These are phyloP conservation scores for Lasiurus cinereus DNA, from an alignment of 2,113 vertebrate species.

Conservation along the genomic window DNA sequence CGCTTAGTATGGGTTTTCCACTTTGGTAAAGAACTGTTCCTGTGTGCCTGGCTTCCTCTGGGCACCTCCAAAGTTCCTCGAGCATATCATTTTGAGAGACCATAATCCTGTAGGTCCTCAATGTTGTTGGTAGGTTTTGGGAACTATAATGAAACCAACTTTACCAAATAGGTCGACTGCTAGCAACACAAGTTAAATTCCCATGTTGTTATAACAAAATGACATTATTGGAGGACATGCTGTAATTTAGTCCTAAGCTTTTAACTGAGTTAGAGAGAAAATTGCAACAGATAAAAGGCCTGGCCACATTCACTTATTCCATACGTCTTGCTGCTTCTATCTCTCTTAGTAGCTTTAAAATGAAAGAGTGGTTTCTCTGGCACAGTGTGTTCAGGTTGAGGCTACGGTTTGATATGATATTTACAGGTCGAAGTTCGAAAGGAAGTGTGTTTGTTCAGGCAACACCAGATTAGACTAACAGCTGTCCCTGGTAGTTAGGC, in stretches of 20 bases:
- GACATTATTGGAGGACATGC: neutral
- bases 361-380: neutral
- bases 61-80: neutral
- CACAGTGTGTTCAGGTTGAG: neutral
- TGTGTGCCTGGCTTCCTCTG: neutral
- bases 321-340: neutral
- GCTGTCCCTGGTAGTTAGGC: constrained; percentile 57
- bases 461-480: constrained; percentile 65
- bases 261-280: neutral
- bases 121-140: neutral
- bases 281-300: neutral
- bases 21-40: neutral
- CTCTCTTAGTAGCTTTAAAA: neutral
- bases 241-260: neutral
- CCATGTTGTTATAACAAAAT: neutral
- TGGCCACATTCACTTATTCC: neutral
- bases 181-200: neutral
- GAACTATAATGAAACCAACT: neutral
- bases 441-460: constrained; percentile 80
- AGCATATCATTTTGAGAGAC: neutral
- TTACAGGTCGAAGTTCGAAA: constrained; percentile 75
- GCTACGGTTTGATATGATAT: neutral
- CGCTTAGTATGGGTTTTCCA: neutral
- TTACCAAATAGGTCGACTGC: neutral
- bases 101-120: neutral